Conservation (phyloP, 2,113 vertebrate species). For the Hippocampus guttulatus region DNA sequence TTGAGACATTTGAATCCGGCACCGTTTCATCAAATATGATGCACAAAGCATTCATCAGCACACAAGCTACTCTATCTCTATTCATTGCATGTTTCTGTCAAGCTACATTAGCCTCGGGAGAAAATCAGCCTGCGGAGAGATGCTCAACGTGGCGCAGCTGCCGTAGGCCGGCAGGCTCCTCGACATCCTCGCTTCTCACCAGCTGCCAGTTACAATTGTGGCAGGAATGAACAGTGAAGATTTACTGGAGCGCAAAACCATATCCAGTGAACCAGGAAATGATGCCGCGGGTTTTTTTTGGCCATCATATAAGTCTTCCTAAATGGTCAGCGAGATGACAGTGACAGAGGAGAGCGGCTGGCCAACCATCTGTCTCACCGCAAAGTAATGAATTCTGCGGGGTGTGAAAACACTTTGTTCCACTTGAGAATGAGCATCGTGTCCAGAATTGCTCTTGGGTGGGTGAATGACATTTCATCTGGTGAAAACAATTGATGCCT, state of each 20-base stretch:
- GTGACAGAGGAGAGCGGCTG: slow-evolving; percentile 44
- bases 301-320: slow-evolving; percentile 61
- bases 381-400: slow-evolving; percentile 45
- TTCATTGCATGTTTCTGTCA: slow-evolving; percentile 48
- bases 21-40: neutral
- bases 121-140: slow-evolving; percentile 25
- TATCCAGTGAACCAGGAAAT: slow-evolving; percentile 67
- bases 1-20: slow-evolving; percentile 1
- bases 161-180: slow-evolving; percentile 24
- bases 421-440: slow-evolving; percentile 36
- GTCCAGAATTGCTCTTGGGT: slow-evolving; percentile 32
- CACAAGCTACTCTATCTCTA: slow-evolving; percentile 20
- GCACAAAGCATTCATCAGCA: slow-evolving; percentile 12
- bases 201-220: slow-evolving; percentile 42
- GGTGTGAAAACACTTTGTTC: slow-evolving; percentile 57
- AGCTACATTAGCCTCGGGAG: slow-evolving; percentile 43
- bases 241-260: slow-evolving; percentile 41
- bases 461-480: slow-evolving; percentile 19
- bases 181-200: slow-evolving; percentile 42
- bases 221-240: slow-evolving; percentile 46
- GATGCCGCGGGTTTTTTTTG: slow-evolving; percentile 44
- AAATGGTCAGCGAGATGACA: slow-evolving; percentile 58
- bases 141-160: slow-evolving; percentile 47
- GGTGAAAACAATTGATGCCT: slow-evolving; percentile 14
- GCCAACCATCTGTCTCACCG: slow-evolving; percentile 41